phyloP scores from a whole-genome alignment of 2,888 invertebrate species.

The Teleogryllus oceanicus region DNA sequence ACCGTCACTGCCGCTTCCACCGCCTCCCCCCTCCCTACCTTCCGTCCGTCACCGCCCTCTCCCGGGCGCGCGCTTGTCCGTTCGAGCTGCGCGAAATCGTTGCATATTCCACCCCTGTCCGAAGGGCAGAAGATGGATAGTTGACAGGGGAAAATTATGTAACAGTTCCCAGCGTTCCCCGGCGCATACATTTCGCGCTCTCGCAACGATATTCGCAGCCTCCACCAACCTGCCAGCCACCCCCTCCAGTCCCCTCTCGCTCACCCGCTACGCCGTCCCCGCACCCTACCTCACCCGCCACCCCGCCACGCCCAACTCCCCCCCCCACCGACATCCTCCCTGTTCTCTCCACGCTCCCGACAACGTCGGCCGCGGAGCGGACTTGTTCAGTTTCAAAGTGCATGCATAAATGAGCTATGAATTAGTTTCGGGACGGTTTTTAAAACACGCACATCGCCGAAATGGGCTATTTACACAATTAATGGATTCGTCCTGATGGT shows the following conservation, averaged over 20 bases:
- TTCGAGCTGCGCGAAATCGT: neutral
- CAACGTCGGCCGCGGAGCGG: neutral
- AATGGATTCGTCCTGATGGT: neutral
- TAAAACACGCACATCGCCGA: neutral
- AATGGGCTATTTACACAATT: conserved; percentile 1
- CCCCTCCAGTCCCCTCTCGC: neutral
- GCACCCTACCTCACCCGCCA: neutral
- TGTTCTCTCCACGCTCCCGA: neutral
- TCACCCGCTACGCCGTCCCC: neutral
- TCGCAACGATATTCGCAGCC: neutral
- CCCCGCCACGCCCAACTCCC: neutral
- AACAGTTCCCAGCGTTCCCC: conserved; percentile 6
- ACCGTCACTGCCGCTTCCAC: no score
- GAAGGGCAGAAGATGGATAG: conserved; percentile 1
- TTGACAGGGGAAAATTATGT: conserved; percentile 2
- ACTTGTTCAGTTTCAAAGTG: neutral
- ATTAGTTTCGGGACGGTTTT: neutral
- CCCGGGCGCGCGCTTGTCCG: no score
- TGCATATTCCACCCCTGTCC: neutral
- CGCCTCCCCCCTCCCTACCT: no score
- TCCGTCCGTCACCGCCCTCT: no score
- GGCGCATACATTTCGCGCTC: conserved; percentile 6
- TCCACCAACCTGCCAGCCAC: neutral
- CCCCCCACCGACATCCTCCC: neutral
- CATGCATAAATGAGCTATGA: conserved; percentile 8